Conservation (phyloP, 1,140 invertebrate genomes). For the Caenorhabditis tropicalis region DNA sequence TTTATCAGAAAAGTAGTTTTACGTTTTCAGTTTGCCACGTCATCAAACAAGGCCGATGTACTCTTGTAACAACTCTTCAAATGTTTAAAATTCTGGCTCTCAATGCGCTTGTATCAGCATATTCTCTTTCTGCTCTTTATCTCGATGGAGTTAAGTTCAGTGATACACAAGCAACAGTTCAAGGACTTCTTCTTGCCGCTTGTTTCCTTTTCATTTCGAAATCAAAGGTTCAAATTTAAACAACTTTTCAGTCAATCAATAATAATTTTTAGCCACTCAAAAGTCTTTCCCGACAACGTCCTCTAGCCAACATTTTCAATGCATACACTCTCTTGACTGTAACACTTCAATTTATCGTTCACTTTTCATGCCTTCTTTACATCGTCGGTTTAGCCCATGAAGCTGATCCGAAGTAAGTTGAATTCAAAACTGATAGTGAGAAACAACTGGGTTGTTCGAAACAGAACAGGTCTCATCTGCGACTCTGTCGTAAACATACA, state of each 20-base stretch:
- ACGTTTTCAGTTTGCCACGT: constrained; percentile 87
- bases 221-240: constrained; percentile 81
- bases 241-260: background rate
- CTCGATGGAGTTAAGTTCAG: constrained; percentile 93
- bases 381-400: constrained; percentile 77
- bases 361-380: constrained; percentile 89
- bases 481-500: background rate
- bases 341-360: constrained; percentile 89
- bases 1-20: background rate
- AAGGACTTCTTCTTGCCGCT: constrained; percentile 86
- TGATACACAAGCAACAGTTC: constrained; percentile 91
- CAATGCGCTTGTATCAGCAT: constrained; percentile 96
- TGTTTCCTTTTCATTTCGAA: constrained; percentile 98
- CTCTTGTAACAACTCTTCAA: constrained; percentile 95
- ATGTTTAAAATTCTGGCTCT: constrained; percentile 99
- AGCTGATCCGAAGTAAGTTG: constrained; percentile 69
- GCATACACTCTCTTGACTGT: constrained; percentile 95
- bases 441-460: too few species aligned
- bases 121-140: constrained; percentile 97
- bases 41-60: constrained; percentile 98
- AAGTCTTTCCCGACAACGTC: constrained; percentile 88
- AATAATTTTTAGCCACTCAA: constrained; percentile 82
- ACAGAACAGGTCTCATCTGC: background rate
- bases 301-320: constrained; percentile 98
- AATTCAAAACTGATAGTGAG: too few species aligned